These are phyloP conservation scores for Carassius gibelio DNA, from an alignment of 2,113 vertebrate species.

Conservation along the genomic window DNA sequence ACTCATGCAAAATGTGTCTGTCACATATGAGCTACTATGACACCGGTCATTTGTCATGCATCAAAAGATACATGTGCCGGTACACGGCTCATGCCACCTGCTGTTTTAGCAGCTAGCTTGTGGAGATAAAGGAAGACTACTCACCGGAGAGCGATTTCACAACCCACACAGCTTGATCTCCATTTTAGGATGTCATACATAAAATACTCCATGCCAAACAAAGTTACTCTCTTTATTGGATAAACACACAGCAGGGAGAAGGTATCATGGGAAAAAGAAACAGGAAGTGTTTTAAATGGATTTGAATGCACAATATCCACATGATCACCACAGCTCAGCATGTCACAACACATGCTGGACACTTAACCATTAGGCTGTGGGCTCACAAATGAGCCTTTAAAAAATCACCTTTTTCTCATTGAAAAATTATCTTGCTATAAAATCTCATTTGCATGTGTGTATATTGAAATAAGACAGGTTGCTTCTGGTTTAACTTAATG, in stretches of 20 bases:
- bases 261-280: not conserved
- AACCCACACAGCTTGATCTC: slow-evolving; percentile 14
- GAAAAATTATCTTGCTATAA: no score
- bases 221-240: slow-evolving; percentile 17
- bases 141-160: slow-evolving; percentile 15
- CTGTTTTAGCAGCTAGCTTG: slow-evolving; percentile 1
- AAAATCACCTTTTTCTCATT: not conserved
- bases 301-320: not conserved
- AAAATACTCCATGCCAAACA: not conserved
- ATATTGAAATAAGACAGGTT: not conserved
- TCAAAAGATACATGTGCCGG: slow-evolving; percentile 18
- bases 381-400: not conserved
- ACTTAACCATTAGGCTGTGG: not conserved
- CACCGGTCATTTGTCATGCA: slow-evolving; percentile 24
- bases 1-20: slow-evolving; percentile 32
- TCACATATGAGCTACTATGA: slow-evolving; percentile 20
- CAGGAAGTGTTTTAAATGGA: not conserved
- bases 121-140: slow-evolving; percentile 20
- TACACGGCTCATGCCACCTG: slow-evolving; percentile 30
- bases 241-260: slow-evolving; percentile 4
- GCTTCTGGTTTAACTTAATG: not conserved
- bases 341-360: not conserved
- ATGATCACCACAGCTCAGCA: not conserved
- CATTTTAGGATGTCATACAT: slow-evolving; percentile 15
- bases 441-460: not conserved